Percentiles rank a stretch among this genome's conserved stretches.
Conservation (phyloP, 2,113 vertebrate species). For the Ardeotis arabs region DNA sequence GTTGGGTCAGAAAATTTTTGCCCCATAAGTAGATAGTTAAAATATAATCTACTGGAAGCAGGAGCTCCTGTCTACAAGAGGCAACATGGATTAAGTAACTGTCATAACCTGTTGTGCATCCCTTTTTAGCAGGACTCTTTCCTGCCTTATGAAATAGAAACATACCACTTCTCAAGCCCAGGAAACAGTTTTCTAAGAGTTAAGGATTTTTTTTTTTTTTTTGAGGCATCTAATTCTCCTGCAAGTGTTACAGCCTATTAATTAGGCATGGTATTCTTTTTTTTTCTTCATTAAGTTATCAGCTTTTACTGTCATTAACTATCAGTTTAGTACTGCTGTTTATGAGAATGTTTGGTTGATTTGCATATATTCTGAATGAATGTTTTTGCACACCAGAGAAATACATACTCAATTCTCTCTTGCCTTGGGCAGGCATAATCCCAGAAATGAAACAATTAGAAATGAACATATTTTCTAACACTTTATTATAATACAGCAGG, state of each 20-base stretch:
- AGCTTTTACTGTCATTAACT: conserved; percentile 31
- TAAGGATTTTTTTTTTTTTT: background rate
- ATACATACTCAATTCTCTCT: conserved; percentile 25
- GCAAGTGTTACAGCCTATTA: background rate
- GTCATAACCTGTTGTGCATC: background rate
- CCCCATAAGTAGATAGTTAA: background rate
- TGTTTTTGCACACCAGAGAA: conserved; percentile 23
- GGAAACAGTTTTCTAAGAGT: background rate
- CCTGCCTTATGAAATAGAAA: background rate
- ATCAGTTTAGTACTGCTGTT: background rate
- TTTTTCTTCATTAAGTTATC: conserved; percentile 28
- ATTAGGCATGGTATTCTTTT: background rate
- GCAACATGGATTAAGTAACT: background rate
- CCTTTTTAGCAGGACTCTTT: background rate
- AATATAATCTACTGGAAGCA: background rate
- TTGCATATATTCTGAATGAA: conserved; percentile 45
- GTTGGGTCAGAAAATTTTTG: background rate
- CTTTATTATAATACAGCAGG: conserved; percentile 30
- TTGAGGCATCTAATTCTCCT: background rate
- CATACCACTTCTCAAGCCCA: background rate
- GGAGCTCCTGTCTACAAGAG: background rate
- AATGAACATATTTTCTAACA: conserved; percentile 28
- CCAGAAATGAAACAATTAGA: conserved; percentile 52
- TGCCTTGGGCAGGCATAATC: conserved; percentile 26
- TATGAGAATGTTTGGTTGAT: conserved; percentile 19